Evolutionary conservation across 2,888 invertebrate genomes (phyloP), one percentile per base, ranked within the genome.

Genomic region (Pollenia amentaria): DNA sequence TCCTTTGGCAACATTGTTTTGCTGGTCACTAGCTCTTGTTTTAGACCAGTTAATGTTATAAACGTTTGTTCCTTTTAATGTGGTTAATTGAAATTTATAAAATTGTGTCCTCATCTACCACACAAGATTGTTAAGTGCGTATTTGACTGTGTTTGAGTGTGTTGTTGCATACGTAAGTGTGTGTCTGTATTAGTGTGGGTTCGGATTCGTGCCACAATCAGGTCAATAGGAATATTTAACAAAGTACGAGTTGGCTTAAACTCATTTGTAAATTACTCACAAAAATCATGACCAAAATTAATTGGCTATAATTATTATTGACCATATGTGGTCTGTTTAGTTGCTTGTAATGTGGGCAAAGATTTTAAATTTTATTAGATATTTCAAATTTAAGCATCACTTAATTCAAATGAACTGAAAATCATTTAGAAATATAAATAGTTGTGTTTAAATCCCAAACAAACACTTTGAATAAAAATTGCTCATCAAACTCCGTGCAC

Each of bases 201-300:
- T n/a, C 1, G 29, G 12, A 21, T 21, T 42, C 11, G 18, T 76
- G 11, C 38, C 69, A 55, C 21, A 62, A 62, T 69, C 14, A 75
- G 75, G 67, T 75, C 81, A 81, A 75, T 81, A 51, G 42, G 57
- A 81, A 65, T 72, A 78, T 83, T 72, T 78, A 57, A 72, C 51
- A 29, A 60, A 75, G 53, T 60, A 73, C 60, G 29, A 84, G 38
- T 67, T 79, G 67, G 73, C 73, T 67, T 73, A 67, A 67, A 51
- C 53, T 67, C 78, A 73, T 84, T 83, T 78, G 65, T 60, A 64
- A 73, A 75, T 67, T 84, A 67, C 57, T 48, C 73, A 79, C 44
- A 79, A 80, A 87, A 80, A 84, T 80, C 80, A 80, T 87, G 76
- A 76, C 65, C 76, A 60, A 72, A 87, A 87, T 87, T 87, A 87